These are phyloP conservation scores for Magallana ariakensis DNA, from an alignment of 1,140 invertebrate genomes.

Conservation along the genomic window DNA sequence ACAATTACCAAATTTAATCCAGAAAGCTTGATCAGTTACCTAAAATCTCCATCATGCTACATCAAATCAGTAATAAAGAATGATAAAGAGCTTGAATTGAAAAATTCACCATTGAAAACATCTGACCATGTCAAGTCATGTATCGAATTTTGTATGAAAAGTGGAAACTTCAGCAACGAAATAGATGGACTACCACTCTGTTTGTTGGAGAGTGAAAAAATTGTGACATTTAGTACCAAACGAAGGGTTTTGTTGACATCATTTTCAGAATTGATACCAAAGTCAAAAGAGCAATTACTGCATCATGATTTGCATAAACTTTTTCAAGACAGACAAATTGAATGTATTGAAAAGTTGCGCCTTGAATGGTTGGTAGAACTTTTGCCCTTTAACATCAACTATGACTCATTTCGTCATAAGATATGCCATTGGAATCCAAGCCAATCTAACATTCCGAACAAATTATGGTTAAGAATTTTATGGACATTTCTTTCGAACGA, in stretches of 20 bases:
- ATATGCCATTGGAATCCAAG: slow-evolving; percentile 17
- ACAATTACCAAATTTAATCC: not conserved
- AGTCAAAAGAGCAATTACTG: not conserved
- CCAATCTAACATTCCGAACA: not conserved
- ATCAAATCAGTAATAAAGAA: not conserved
- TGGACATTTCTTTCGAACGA: not conserved
- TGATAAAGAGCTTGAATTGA: not conserved
- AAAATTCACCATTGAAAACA: slow-evolving; percentile 9
- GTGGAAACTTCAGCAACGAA: not conserved
- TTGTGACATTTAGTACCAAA: not conserved
- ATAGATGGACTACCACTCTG: slow-evolving; percentile 32
- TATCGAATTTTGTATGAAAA: slow-evolving; percentile 16
- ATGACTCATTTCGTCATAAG: slow-evolving; percentile 5
- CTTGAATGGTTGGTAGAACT: slow-evolving; percentile 12
- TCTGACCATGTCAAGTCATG: not conserved
- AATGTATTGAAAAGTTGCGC: not conserved
- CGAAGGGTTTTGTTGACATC: not conserved
- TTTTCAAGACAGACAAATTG: not conserved
- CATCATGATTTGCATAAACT: not conserved
- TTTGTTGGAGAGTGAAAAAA: not conserved
- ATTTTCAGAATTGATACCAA: not conserved
- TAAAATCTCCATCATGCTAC: not conserved
- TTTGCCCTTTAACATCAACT: not conserved
- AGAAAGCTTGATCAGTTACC: not conserved
- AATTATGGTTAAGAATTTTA: not conserved